Evolutionary conservation across 2,888 invertebrate species (phyloP), one percentile per base, ranked within the genome.

Genomic region (Odontothrips loti): DNA sequence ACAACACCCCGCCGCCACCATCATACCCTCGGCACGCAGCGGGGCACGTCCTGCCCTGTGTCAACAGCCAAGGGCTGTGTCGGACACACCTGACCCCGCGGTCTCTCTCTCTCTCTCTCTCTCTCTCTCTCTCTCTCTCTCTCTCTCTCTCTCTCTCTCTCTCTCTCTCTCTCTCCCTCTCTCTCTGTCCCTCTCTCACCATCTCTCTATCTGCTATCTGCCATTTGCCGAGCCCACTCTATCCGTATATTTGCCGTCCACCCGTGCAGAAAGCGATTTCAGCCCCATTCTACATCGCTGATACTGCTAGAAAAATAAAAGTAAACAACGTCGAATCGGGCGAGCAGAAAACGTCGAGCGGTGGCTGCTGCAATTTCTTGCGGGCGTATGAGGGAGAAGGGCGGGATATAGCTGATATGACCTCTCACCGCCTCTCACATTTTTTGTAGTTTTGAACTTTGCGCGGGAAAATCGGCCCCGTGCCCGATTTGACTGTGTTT

Each of bases 181-280:
- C 82, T 80, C 82, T 82, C 58, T 80, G 47, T 79, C 17, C 47
- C n/a, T 75, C 79, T 80, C 80, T 17, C 81, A n/a, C n/a, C n/a
- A n/a, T 80, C 82, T 81, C 82, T 81, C 80, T 80, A 80, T 83
- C n/a, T n/a, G n/a, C n/a, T n/a, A n/a, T n/a, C n/a, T n/a, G 79
- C 83, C 82, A 81, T 82, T 79, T 81, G 81, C 81, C 79, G 79
- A 58, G 81, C 63, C 81, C 82, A 81, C 83, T 81, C 79, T 43
- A n/a, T 47, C 34, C 20, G 11, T 23, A 27, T 23, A 43, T 68
- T 34, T 47, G 23, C 84, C 84, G 83, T 85, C 84, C 84, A 83
- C 81, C 82, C 83, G 83, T 84, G 84, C 84, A 85, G 85, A 84
- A 84, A 84, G 83, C 83, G 84, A 83, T 84, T 82, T 82, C 82